Conservation (phyloP, 2,888 invertebrate genomes). For the Operophtera brumata region DNA sequence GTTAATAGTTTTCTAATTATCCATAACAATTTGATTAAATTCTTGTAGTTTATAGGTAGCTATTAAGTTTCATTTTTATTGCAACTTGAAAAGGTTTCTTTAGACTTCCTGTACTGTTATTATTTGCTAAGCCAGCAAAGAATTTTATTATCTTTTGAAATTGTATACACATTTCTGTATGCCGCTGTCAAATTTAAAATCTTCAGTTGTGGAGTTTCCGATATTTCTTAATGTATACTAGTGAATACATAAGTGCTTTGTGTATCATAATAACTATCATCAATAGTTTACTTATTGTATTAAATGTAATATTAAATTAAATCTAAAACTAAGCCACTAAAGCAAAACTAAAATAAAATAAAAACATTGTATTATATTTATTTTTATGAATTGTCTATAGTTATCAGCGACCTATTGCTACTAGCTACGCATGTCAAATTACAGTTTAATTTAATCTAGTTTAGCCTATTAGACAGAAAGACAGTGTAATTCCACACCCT, state of each 20-base stretch:
- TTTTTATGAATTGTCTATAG: no score
- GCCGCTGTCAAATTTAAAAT: background rate
- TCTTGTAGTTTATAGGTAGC: background rate
- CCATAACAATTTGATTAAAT: no score
- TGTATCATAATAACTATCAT: constrained; percentile 12
- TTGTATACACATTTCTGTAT: background rate
- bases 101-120: background rate
- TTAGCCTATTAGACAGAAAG: no score
- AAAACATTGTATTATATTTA: no score
- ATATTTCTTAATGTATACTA: constrained; percentile 5
- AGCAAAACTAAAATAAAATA: no score
- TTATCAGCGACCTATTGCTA: no score
- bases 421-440: no score
- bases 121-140: background rate
- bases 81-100: background rate
- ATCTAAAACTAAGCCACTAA: no score
- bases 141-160: background rate
- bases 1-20: no score
- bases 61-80: background rate
- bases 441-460: no score
- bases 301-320: no score
- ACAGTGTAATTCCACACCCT: no score
- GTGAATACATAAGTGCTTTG: constrained; percentile 19
- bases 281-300: constrained; percentile 18
- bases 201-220: background rate